Evolutionary conservation across 2,113 vertebrate species (phyloP).

Genomic region (Cololabis saira): DNA sequence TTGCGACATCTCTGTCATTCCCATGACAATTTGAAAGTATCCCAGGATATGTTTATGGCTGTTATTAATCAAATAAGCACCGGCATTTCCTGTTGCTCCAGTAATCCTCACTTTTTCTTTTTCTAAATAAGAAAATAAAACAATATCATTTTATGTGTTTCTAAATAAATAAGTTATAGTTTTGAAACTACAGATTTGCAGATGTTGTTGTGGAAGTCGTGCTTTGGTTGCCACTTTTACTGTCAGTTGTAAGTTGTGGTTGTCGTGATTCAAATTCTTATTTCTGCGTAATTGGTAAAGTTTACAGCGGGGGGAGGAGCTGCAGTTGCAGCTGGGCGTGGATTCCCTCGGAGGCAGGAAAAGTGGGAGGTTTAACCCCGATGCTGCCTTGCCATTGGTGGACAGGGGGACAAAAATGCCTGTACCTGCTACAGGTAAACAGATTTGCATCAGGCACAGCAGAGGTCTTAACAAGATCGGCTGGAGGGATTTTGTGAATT

Average conservation of each 20-base stretch:
- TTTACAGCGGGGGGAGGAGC: conserved; percentile 35
- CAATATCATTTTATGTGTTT: neutral
- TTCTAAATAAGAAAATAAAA: neutral
- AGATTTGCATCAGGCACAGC: conserved; percentile 61
- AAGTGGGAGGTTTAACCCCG: conserved; percentile 47
- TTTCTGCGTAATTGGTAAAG: conserved; percentile 25
- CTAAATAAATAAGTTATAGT: neutral
- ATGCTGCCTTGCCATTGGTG: conserved; percentile 75
- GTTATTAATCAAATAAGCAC: conserved; percentile 19
- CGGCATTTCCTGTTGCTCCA: neutral
- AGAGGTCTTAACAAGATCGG: conserved; percentile 22
- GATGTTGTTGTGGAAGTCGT: neutral
- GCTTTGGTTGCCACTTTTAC: conserved; percentile 8
- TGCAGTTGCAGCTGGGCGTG: conserved; percentile 59
- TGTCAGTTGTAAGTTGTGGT: conserved; percentile 8
- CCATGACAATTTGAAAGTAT: conserved; percentile 41
- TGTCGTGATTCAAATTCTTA: conserved; percentile 6
- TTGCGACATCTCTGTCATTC: conserved; percentile 40
- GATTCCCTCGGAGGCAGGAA: conserved; percentile 40
- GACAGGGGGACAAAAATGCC: conserved; percentile 74
- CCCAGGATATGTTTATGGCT: conserved; percentile 37
- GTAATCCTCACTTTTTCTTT: neutral
- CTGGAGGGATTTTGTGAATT: conserved; percentile 47
- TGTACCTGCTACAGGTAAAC: conserved; percentile 79
- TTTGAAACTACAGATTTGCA: neutral